Conservation (phyloP, 2,797 vertebrate genomes). For the Rhinoraja longicauda region DNA sequence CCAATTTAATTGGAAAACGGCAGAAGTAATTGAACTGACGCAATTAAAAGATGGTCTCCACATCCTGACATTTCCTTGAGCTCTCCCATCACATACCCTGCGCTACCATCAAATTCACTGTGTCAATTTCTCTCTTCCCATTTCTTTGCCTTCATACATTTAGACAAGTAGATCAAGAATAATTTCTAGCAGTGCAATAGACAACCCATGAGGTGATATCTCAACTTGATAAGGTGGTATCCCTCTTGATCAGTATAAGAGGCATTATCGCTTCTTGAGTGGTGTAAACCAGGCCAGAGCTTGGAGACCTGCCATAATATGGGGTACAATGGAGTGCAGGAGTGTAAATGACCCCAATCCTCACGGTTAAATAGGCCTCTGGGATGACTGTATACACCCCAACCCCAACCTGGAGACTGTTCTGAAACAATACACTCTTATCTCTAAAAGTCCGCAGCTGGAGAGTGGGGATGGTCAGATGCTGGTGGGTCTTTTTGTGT, state of each 20-base stretch:
- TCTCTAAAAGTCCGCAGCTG: background rate
- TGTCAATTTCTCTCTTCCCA: background rate
- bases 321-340: background rate
- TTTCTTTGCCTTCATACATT: background rate
- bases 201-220: background rate
- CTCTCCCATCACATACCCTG: background rate
- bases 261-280: background rate
- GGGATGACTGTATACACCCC: background rate
- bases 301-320: background rate
- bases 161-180: background rate
- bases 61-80: background rate
- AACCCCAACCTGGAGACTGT: background rate
- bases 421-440: background rate
- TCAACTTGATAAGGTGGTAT: too few relatives aligned
- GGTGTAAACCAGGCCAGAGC: background rate
- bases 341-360: background rate
- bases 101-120: too few relatives aligned
- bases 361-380: background rate
- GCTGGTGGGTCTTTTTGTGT: too few relatives aligned
- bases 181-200: background rate
- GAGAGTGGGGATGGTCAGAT: too few relatives aligned
- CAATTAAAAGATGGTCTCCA: background rate
- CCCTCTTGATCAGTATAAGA: too few relatives aligned
- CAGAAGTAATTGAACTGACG: background rate
- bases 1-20: background rate